Evolutionary conservation across 2,797 vertebrate species (phyloP), one percentile per base, ranked within the genome.

Genomic region (Cyclopterus lumpus): DNA sequence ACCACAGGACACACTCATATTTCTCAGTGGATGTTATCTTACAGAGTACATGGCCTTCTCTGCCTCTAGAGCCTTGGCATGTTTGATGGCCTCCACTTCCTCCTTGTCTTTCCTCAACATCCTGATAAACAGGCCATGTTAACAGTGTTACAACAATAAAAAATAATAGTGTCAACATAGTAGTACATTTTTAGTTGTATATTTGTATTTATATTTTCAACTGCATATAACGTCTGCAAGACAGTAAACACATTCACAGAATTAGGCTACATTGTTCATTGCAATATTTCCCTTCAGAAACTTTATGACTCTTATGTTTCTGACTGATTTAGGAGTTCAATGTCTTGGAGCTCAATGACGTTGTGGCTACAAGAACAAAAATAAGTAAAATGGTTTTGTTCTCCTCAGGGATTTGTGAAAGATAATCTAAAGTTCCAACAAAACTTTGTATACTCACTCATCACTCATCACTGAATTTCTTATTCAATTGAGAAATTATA

Each of bases 21-120:
- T 26, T 3, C 3, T 42, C 5, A 14, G 63, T 4, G 24, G 22
- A 60, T 34, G 10, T 60, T 32, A 42, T 78, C 97, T 94, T 94
- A 99, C 98, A 85, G 98, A 99, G 84, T 99, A 99, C 98, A 99
- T 99, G 67, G 98, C 97, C 86, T 99, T 99, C 83, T 99, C 98
- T 5, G 98, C 98, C 80, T 99, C 98, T 81, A 99, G 82, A 6
- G 98, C 98, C 75, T 99, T 99, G 87, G 98, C 98, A 0, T 99
- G 97, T 75, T 99, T 99, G 85, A 99, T 99, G 66, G 98, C 97
- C 88, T 99, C 98, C 0, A 98, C 96, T 83, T 99, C 98, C 70
- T 99, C 97, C 78, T 99, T 99, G 92, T 99, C 97, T 81, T 99
- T 99, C 84, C 96, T 95, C 75, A 99, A 89, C 98, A 99, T 99